A percentile compares a stretch with the other conserved stretches of the same genome.
These are phyloP conservation scores for Hydractinia symbiolongicarpus DNA, from an alignment of 30 jellyfish, hydroid and myxozoan species.

Conservation along the genomic window DNA sequence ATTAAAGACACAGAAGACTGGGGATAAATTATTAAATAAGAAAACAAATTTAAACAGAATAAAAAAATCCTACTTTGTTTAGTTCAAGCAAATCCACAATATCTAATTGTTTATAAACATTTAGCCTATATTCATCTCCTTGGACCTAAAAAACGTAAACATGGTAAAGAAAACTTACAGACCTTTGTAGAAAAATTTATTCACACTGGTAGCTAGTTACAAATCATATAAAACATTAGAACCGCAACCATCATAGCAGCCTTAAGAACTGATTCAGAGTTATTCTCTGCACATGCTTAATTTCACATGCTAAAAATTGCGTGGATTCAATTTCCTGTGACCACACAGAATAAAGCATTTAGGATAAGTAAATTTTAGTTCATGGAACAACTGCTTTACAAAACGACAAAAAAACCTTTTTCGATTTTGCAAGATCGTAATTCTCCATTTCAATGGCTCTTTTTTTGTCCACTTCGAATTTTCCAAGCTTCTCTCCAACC, in stretches of 20 bases:
- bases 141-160: conserved; percentile 43
- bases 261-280: too few species aligned
- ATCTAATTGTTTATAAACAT: conserved; percentile 71
- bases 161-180: neutral
- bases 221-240: too few species aligned
- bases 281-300: too few species aligned
- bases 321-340: too few species aligned
- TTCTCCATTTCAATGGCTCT: conserved; percentile 79
- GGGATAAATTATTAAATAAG: too few species aligned
- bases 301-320: too few species aligned
- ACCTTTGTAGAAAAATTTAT: neutral
- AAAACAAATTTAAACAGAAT: neutral
- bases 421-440: conserved; percentile 67
- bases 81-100: conserved; percentile 56
- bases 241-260: too few species aligned
- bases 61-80: neutral
- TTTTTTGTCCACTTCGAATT: conserved; percentile 73
- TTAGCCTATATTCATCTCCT: conserved; percentile 72
- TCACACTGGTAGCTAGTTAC: too few species aligned
- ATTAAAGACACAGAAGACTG: too few species aligned
- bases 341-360: too few species aligned
- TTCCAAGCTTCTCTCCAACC: conserved; percentile 85
- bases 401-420: conserved; percentile 31
- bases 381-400: too few species aligned
- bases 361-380: too few species aligned